phyloP scores from a whole-genome alignment of 2,113 vertebrate genomes.

The Pelmatolapia mariae region DNA sequence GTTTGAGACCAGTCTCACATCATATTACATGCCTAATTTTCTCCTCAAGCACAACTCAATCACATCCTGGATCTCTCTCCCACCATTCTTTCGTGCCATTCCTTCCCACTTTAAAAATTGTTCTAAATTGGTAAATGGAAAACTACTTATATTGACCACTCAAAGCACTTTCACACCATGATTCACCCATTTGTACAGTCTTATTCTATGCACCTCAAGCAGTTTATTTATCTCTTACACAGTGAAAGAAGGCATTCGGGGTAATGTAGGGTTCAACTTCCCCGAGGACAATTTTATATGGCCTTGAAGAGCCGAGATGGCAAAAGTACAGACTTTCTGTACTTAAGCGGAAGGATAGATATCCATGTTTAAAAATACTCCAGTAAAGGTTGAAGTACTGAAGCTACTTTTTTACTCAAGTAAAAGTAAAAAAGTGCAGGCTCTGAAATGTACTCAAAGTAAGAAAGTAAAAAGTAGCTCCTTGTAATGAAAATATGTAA shows the following conservation, averaged over 20 bases:
- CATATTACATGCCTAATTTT: neutral
- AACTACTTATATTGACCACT: neutral
- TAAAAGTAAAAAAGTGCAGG: neutral
- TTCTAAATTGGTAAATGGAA: neutral
- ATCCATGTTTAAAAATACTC: neutral
- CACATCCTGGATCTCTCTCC: neutral
- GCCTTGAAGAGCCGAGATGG: neutral
- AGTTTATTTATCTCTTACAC: neutral
- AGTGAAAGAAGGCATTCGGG: neutral
- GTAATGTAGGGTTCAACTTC: neutral
- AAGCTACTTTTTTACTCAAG: neutral
- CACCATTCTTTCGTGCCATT: neutral
- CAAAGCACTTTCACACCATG: neutral
- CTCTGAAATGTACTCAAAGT: neutral
- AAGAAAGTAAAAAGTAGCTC: neutral
- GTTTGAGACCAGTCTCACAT: neutral
- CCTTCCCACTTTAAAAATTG: neutral
- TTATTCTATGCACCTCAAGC: neutral
- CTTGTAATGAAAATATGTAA: neutral
- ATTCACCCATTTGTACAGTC: neutral
- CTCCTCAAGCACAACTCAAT: neutral
- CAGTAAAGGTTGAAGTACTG: neutral
- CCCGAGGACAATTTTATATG: neutral
- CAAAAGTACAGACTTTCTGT: neutral
- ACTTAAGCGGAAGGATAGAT: neutral